Evolutionary conservation across 2,888 invertebrate species (phyloP).

Genomic region (Cantharis flavilabris): DNA sequence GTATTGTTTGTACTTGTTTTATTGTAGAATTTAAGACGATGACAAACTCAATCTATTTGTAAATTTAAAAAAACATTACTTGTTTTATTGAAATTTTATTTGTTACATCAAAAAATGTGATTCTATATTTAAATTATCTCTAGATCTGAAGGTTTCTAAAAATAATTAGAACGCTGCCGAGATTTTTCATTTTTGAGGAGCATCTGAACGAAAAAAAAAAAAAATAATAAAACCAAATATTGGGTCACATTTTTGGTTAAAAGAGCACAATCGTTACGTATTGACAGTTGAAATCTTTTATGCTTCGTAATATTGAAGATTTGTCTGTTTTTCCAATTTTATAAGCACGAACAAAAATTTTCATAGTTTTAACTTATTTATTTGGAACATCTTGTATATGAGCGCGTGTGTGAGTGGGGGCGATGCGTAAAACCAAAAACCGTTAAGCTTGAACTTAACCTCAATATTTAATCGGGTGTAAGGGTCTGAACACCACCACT

Average conservation of each 20-base stretch:
- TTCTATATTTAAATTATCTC: slow-evolving; percentile 15
- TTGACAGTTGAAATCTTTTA: background rate
- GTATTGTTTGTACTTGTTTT: background rate
- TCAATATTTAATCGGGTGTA: background rate
- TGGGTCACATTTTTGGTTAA: background rate
- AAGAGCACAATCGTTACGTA: background rate
- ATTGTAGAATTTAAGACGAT: background rate
- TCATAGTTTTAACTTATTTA: background rate
- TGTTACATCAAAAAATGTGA: slow-evolving; percentile 10
- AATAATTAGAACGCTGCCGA: background rate
- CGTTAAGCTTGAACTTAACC: background rate
- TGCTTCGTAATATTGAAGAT: background rate
- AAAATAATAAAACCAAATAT: background rate
- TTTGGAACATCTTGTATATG: background rate
- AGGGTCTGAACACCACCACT: background rate
- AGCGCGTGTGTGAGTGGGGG: background rate
- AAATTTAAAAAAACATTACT: background rate
- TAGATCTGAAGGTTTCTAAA: slow-evolving; percentile 18
- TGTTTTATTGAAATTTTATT: background rate
- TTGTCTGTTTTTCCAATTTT: background rate
- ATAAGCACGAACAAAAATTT: background rate
- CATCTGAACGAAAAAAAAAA: background rate
- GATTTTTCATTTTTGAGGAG: background rate
- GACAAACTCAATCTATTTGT: background rate
- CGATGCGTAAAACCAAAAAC: background rate